Conservation (phyloP, 2,113 vertebrate species). For the Acanthochromis polyacanthus region DNA sequence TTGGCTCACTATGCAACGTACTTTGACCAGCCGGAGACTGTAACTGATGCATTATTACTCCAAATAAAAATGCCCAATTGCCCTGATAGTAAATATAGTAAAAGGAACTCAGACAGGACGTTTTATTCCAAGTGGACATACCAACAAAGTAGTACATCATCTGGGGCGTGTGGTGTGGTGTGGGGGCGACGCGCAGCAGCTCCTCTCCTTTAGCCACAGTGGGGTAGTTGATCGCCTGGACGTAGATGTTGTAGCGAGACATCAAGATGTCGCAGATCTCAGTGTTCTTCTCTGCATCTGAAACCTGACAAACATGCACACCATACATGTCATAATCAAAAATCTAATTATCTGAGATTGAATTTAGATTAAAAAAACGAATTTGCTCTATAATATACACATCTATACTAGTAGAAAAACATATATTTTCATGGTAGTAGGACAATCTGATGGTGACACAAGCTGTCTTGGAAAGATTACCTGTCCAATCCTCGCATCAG, state of each 20-base stretch:
- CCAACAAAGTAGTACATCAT: slow-evolving; percentile 94
- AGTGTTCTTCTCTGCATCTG: slow-evolving; percentile 93
- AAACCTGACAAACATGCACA: slow-evolving; percentile 81
- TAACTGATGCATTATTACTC: too few species aligned
- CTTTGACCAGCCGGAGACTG: too few species aligned
- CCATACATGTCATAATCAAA: not conserved
- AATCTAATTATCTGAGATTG: not conserved
- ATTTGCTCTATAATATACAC: too few species aligned
- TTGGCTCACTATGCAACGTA: too few species aligned
- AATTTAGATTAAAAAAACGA: too few species aligned
- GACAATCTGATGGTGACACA: not conserved
- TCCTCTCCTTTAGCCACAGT: slow-evolving; percentile 92
- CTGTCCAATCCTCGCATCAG: not conserved
- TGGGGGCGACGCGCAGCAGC: slow-evolving; percentile 92
- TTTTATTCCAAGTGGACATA: slow-evolving; percentile 71
- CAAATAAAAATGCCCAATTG: too few species aligned
- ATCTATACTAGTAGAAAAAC: too few species aligned
- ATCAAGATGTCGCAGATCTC: slow-evolving; percentile 91
- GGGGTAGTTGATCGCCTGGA: slow-evolving; percentile 95
- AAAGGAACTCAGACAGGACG: not conserved
- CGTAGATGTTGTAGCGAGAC: slow-evolving; percentile 91
- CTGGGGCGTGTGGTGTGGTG: slow-evolving; percentile 92
- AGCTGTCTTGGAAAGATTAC: not conserved
- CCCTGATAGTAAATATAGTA: too few species aligned
- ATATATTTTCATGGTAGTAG: not conserved